These are phyloP conservation scores for Drosophila mayri DNA, from an alignment of 1,140 invertebrate species.

Conservation along the genomic window DNA sequence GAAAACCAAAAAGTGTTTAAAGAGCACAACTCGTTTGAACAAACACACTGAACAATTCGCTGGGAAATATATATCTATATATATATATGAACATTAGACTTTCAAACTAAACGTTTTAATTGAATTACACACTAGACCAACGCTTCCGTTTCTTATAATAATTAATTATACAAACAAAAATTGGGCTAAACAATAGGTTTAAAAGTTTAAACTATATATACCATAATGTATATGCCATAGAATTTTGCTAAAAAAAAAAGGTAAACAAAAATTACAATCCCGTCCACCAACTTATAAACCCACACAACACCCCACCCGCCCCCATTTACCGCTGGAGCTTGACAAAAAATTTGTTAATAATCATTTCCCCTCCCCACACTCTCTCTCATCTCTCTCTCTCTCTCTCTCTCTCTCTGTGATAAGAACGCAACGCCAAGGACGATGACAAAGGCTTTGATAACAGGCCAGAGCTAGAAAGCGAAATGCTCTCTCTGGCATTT, in stretches of 20 bases:
- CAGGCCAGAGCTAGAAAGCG: constrained; percentile 17
- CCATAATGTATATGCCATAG: constrained; percentile 15
- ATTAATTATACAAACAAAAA: constrained; percentile 53
- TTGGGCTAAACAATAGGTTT: constrained; percentile 46
- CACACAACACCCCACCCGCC: constrained; percentile 6
- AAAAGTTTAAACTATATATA: constrained; percentile 26
- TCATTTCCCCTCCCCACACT: constrained; percentile 3
- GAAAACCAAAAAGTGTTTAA: constrained; percentile 68
- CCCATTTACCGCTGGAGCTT: constrained; percentile 7
- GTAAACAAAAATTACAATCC: constrained; percentile 31
- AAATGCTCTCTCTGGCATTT: constrained; percentile 4
- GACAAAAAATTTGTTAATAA: constrained; percentile 8
- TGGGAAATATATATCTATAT: constrained; percentile 35
- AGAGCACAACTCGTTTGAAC: constrained; percentile 71
- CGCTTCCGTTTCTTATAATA: constrained; percentile 28
- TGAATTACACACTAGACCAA: constrained; percentile 60
- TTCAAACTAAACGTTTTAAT: constrained; percentile 10
- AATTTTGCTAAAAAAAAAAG: constrained; percentile 67
- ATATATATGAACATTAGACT: constrained; percentile 27
- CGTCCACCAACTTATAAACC: constrained; percentile 2
- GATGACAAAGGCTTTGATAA: constrained; percentile 53
- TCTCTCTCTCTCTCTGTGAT: constrained; percentile 1
- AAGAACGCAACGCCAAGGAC: constrained; percentile 45
- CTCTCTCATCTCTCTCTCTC: neutral
- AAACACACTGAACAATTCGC: constrained; percentile 58